Evolutionary conservation across 1,140 invertebrate species (phyloP), one percentile per base, ranked within the genome.

Genomic region (Drosophila suzukii): DNA sequence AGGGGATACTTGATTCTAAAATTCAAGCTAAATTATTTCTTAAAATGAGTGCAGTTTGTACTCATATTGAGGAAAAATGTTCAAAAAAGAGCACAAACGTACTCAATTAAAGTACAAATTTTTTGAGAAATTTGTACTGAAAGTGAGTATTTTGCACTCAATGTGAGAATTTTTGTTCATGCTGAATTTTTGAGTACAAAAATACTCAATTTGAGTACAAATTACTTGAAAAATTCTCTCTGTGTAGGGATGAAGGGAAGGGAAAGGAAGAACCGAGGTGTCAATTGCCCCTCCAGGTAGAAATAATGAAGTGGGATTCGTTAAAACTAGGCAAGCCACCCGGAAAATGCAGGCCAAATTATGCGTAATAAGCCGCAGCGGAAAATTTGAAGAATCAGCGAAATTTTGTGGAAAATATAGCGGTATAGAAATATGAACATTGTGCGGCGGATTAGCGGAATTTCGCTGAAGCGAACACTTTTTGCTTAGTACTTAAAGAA

Each of bases 241-340:
- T n/a, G n/a, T n/a, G n/a, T 46, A 61, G 36, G 11, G 24, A 38
- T 2, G 15, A 32, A 20, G 10, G 34, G 46, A 70, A 7, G 1
- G 10, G 32, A 17, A 50, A n/a, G 4, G 13, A 34, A 11, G 43
- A 39, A 34, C n/a, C 8, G 46, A 59, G 65, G 76, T 80, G 65
- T 80, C 61, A 81, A 63, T 61, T 75, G 59, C 27, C 36, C 15
- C 12, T 36, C 32, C 66, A 84, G 81, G 81, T 84, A 75, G 60
- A 36, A 74, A 46, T 39, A 51, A 57, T 74, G 34, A n/a, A 55
- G 27, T 32, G 49, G 36, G 12, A 66, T 68, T 50, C 44, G 57
- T 43, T 53, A 36, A 36, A 59, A 66, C 39, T 10, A 20, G 24
- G 43, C 10, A 51, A 66, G 3, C 27, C 66, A 51, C n/a, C 47